phyloP scores from a whole-genome alignment of 2,797 vertebrate genomes.

The Silurus aristotelis region DNA sequence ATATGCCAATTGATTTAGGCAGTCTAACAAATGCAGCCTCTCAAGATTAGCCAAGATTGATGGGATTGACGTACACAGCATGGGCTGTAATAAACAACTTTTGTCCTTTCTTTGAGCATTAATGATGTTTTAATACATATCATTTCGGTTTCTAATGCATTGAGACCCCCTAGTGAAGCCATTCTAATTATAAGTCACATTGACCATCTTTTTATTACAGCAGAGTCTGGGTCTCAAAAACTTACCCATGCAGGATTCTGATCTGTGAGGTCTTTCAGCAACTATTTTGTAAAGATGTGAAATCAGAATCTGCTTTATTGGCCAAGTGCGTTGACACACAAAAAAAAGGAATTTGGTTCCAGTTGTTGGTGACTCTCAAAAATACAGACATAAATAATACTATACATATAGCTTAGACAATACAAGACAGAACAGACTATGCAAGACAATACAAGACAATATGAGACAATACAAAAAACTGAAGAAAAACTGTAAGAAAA shows the following conservation, averaged over 20 bases:
- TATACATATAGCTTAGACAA: no score
- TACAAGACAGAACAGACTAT: no score
- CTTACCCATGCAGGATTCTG: background rate
- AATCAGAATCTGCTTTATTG: no score
- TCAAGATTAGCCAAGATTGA: slow-evolving; percentile 28
- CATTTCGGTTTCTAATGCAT: slow-evolving; percentile 32
- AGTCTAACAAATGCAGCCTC: background rate
- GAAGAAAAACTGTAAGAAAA: background rate
- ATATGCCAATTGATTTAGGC: slow-evolving; percentile 1
- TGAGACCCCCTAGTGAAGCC: slow-evolving; percentile 16
- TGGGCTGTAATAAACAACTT: slow-evolving; percentile 21
- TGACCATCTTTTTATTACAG: background rate
- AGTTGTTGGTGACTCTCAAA: no score
- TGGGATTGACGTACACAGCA: background rate
- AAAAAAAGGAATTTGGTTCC: no score
- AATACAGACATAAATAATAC: no score
- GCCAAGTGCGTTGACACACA: no score
- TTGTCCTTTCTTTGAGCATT: slow-evolving; percentile 6
- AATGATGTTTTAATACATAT: slow-evolving; percentile 30
- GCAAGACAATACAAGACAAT: no score
- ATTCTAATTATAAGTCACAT: slow-evolving; percentile 36
- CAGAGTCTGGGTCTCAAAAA: slow-evolving; percentile 1
- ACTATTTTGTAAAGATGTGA: background rate
- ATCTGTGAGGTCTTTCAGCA: background rate
- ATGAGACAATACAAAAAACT: background rate